These are phyloP conservation scores for Drosophila kikkawai DNA, from an alignment of 1,140 invertebrate species.

Conservation along the genomic window DNA sequence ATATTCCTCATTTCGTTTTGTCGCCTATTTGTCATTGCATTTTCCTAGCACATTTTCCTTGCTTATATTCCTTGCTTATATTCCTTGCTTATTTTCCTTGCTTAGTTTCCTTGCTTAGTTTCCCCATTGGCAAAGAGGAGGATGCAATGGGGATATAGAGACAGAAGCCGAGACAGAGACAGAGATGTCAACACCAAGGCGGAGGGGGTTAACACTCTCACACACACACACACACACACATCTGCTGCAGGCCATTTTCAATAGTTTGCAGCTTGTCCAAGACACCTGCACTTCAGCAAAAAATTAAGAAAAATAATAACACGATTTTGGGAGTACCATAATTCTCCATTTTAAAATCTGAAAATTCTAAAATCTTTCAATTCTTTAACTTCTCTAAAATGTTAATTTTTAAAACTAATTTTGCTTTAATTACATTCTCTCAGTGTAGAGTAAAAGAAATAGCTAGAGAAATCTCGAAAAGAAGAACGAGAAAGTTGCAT, in stretches of 20 bases:
- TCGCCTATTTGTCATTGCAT: slow-evolving; percentile 83
- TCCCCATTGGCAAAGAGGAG: slow-evolving; percentile 44
- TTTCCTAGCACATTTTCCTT: slow-evolving; percentile 62
- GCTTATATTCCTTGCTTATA: slow-evolving; percentile 50
- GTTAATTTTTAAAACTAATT: too few relatives aligned
- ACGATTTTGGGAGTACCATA: neutral
- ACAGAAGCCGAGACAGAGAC: slow-evolving; percentile 10
- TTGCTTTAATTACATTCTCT: too few relatives aligned
- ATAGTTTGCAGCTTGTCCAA: slow-evolving; percentile 45
- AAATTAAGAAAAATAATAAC: neutral
- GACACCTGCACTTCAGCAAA: slow-evolving; percentile 19
- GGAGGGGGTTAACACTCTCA: slow-evolving; percentile 9
- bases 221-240: slow-evolving; percentile 16
- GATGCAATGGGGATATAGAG: slow-evolving; percentile 6
- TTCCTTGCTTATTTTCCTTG: slow-evolving; percentile 40
- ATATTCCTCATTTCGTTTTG: slow-evolving; percentile 82
- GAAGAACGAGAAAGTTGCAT: slow-evolving; percentile 15
- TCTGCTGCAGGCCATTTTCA: slow-evolving; percentile 59
- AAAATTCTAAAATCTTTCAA: too few relatives aligned
- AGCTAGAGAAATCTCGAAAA: neutral
- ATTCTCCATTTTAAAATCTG: too few relatives aligned
- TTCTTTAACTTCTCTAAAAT: too few relatives aligned
- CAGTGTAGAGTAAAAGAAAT: neutral
- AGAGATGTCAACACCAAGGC: slow-evolving; percentile 68
- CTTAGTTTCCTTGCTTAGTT: neutral